Conservation (phyloP, 2,888 invertebrate genomes). For the Aphodius granarius region DNA sequence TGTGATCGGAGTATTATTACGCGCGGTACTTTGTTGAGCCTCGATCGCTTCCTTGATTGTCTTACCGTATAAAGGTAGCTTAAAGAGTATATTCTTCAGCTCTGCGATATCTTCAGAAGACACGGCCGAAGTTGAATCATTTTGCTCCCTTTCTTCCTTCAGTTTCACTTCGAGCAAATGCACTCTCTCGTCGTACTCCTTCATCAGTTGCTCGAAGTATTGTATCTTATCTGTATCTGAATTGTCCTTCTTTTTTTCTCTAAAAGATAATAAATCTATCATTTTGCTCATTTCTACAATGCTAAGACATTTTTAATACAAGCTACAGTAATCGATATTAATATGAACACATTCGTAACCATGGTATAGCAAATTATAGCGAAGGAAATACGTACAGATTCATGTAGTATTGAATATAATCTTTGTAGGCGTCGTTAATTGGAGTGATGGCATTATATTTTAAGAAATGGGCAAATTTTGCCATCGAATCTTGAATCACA, state of each 20-base stretch:
- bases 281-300: too few species aligned
- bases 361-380: too few species aligned
- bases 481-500: conserved; percentile 40
- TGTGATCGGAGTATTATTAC: too few species aligned
- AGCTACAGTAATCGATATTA: too few species aligned
- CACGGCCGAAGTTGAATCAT: neutral
- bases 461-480: conserved; percentile 47
- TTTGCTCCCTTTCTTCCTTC: neutral
- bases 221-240: neutral
- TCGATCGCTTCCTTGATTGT: too few species aligned
- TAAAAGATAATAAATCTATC: neutral
- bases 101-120: neutral
- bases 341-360: too few species aligned
- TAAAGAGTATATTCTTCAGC: neutral
- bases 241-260: neutral
- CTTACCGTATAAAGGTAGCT: too few species aligned
- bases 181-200: neutral
- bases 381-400: conserved; percentile 37
- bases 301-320: too few species aligned
- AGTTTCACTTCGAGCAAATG: neutral
- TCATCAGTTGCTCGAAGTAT: neutral
- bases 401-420: conserved; percentile 45
- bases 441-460: conserved; percentile 45
- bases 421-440: too few species aligned
- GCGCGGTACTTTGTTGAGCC: too few species aligned